A percentile compares a stretch with the other conserved stretches of the same genome.
Evolutionary conservation across 2,888 invertebrate genomes (phyloP).

Genomic region (Papilio gigon): DNA sequence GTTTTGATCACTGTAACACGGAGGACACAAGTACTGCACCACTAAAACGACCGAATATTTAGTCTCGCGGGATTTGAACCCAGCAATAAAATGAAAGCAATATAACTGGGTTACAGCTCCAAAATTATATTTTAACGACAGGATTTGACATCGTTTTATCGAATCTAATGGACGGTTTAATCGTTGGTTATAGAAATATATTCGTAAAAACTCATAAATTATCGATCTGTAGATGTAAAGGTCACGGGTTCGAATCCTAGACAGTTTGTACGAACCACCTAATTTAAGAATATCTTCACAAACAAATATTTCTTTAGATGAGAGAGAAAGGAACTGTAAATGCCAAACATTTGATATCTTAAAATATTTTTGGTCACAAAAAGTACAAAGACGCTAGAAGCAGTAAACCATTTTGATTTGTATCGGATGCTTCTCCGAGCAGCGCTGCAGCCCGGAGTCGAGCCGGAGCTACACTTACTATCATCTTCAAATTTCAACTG

Average conservation of each 20-base stretch:
- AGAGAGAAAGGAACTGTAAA: constrained; percentile 11
- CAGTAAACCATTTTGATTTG: constrained; percentile 7
- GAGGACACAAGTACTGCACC: not conserved
- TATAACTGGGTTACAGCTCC: not conserved
- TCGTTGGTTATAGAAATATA: not conserved
- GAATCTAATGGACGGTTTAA: too few relatives aligned
- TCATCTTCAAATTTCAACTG: not conserved
- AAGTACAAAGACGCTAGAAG: not conserved
- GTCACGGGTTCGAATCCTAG: not conserved
- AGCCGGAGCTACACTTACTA: constrained; percentile 10
- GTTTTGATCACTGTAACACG: not conserved
- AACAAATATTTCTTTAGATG: not conserved
- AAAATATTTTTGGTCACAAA: not conserved
- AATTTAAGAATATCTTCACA: not conserved
- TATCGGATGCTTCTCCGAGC: constrained; percentile 16
- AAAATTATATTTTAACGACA: too few relatives aligned
- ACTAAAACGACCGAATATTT: not conserved
- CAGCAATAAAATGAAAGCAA: not conserved
- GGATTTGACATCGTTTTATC: too few relatives aligned
- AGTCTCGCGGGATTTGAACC: not conserved
- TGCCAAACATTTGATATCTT: too few relatives aligned
- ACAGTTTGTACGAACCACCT: not conserved
- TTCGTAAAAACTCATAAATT: not conserved
- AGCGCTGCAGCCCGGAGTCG: constrained; percentile 17
- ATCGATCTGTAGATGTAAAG: not conserved